Evolutionary conservation across 2,113 vertebrate species (phyloP).

Genomic region (Donacobius atricapilla): DNA sequence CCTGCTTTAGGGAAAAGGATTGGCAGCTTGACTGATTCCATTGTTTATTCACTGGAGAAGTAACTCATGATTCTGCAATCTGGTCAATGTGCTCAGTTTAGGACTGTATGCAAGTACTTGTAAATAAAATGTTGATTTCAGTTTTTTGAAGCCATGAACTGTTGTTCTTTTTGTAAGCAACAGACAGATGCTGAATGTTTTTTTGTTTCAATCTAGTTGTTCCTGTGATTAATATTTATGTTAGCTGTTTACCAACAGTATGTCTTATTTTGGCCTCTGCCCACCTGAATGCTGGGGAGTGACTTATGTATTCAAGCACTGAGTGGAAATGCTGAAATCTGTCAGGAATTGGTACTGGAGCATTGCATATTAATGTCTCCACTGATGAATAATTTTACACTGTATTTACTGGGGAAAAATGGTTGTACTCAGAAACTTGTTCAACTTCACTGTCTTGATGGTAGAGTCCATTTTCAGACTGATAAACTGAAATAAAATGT

Average conservation of each 20-base stretch:
- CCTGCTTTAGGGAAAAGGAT: neutral
- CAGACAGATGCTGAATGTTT: neutral
- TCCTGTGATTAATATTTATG: neutral
- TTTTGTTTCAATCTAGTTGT: neutral
- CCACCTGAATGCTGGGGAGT: neutral
- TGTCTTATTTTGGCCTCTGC: neutral
- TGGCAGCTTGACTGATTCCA: neutral
- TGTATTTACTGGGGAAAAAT: neutral
- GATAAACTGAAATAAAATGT: neutral
- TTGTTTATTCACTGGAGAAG: neutral
- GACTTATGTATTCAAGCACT: neutral
- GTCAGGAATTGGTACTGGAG: neutral
- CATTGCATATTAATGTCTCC: neutral
- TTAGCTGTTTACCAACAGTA: neutral
- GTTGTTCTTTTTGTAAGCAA: neutral
- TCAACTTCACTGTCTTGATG: neutral
- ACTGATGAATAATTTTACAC: neutral
- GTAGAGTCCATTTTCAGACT: neutral
- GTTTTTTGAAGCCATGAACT: neutral
- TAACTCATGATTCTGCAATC: neutral
- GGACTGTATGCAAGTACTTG: neutral
- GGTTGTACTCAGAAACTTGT: neutral
- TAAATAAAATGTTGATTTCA: neutral
- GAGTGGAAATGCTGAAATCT: neutral
- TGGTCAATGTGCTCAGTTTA: neutral